A percentile compares a stretch with the other conserved stretches of the same genome.
Evolutionary conservation across 2,797 vertebrate species (phyloP).

Genomic region (Euphonia xanthogaster): DNA sequence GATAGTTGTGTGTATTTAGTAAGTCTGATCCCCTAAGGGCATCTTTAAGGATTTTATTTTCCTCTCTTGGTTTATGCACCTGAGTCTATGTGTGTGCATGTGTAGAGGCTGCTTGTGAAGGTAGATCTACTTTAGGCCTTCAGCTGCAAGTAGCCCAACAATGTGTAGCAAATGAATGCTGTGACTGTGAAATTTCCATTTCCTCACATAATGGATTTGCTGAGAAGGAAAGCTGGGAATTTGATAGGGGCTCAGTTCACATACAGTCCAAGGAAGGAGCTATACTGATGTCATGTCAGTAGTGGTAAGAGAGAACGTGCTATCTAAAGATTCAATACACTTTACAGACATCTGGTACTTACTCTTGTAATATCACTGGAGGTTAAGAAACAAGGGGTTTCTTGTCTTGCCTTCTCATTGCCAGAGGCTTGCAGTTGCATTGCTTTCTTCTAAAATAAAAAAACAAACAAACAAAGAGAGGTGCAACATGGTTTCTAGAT

Average conservation of each 20-base stretch:
- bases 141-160: not conserved
- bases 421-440: not conserved
- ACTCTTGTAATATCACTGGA: not conserved
- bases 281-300: not conserved
- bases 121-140: not conserved
- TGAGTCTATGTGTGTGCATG: not conserved
- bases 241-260: not conserved
- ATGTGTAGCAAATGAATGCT: not conserved
- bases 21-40: not conserved
- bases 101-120: not conserved
- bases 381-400: not conserved
- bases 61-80: not conserved
- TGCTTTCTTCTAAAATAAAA: not conserved
- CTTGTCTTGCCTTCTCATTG: not conserved
- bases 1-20: not conserved
- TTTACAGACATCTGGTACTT: not conserved
- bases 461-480: not conserved
- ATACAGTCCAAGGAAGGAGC: not conserved
- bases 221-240: constrained; percentile 9
- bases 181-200: constrained; percentile 37
- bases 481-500: not conserved
- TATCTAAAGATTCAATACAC: not conserved
- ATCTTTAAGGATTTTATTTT: not conserved
- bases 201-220: not conserved
- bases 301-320: not conserved